Evolutionary conservation across 64 coral and sea anemone species (phyloP), one percentile per base, ranked within the genome.

Genomic region (Dendronephthya gigantea): DNA sequence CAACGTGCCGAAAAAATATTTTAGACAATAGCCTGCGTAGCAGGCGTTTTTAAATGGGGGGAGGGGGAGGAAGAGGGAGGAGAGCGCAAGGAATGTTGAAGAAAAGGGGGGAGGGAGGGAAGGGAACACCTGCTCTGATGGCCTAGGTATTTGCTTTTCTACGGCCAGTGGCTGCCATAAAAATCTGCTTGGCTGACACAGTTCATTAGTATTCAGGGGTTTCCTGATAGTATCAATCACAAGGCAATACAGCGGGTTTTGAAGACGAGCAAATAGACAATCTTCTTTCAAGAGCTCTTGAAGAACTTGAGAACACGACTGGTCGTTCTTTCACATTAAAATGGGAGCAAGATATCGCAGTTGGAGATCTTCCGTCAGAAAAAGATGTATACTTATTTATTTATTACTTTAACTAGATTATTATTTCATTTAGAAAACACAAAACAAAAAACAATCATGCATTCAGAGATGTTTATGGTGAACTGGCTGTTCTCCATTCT

Each of bases 281-380:
- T 19, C 36, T 22, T 49, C 84, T 12, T 33, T 65, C 17, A 32
- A 33, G 39, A 68, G 84, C 84, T 25, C 39, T 86, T 36, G 84
- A 34, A 35, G 59, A 34, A 34, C 84, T 86, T 39, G 39, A 1
- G 19, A n/a, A n/a, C n/a, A 65, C 50, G 48, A 55, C 16, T 33
- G 49, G 23, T 28, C 50, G 29, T 43, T 30, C 27, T 1, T 31
- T 85, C 16, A 17, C 43, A 45, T 88, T 49, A 52, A 88, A 88
- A 30, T 15, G 12, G 6, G 86, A 81, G 69, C 86, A 88, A 88
- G 34, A 48, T 27, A 31, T 75, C 79, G 86, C 86, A 0, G 81
- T 88, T 0, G 49, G 19, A 82, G 45, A 30, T 41, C 36, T 88
- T 39, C 40, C 81, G 33, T 45, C 12, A 39, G 37, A 40, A 10